Conservation (phyloP, 2,888 invertebrate species). For the Aromia moschata region DNA sequence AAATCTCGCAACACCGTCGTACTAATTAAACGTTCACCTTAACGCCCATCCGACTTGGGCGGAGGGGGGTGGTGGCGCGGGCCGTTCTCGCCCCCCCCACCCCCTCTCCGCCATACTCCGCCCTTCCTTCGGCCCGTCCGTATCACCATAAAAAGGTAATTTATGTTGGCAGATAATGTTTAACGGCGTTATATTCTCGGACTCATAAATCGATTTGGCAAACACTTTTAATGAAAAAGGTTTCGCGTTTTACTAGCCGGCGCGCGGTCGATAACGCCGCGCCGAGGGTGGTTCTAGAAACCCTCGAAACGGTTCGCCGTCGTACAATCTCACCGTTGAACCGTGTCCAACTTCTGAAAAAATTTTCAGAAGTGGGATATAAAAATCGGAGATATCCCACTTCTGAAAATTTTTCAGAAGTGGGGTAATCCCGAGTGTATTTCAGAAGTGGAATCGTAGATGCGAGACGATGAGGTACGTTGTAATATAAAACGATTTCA, state of each 20-base stretch:
- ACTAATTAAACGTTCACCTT: conserved; percentile 41
- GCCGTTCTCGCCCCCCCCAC: not conserved
- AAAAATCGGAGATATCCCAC: too few species aligned
- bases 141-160: conserved; percentile 47
- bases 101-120: too few species aligned
- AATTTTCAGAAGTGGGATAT: too few species aligned
- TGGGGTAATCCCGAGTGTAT: too few species aligned
- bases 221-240: conserved; percentile 50
- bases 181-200: conserved; percentile 41
- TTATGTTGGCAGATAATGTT: conserved; percentile 47
- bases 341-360: too few species aligned
- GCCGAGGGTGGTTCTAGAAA: too few species aligned
- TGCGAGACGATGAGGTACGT: too few species aligned
- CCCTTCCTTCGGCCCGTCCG: conserved; percentile 36
- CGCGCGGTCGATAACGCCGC: conserved; percentile 10
- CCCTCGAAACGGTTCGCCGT: too few species aligned
- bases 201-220: conserved; percentile 49
- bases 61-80: not conserved
- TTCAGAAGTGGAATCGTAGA: too few species aligned
- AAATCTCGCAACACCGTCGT: conserved; percentile 26
- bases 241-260: conserved; percentile 42
- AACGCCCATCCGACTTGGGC: conserved; percentile 14
- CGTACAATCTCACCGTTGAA: too few species aligned
- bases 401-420: too few species aligned
- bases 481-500: too few species aligned